Evolutionary conservation across 2,113 vertebrate genomes (phyloP).

Genomic region (Acinonyx jubatus): DNA sequence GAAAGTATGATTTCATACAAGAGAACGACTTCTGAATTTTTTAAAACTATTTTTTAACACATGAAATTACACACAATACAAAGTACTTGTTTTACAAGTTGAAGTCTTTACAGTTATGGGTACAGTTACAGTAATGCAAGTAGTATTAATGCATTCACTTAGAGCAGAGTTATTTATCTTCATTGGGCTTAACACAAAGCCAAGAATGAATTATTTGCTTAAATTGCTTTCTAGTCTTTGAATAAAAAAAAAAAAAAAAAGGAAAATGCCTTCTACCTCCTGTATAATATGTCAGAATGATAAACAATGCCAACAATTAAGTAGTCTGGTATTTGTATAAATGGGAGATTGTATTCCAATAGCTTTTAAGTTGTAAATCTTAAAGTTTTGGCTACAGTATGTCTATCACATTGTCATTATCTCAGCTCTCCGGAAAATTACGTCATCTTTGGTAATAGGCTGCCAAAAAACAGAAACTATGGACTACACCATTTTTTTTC

Average conservation of each 20-base stretch:
- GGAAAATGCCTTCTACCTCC: conserved; percentile 47
- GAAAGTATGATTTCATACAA: conserved; percentile 55
- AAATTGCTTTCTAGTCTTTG: conserved; percentile 52
- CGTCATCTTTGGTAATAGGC: conserved; percentile 66
- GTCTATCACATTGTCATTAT: conserved; percentile 59
- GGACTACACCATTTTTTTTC: conserved; percentile 73
- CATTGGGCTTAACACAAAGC: conserved; percentile 51
- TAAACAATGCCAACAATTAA: conserved; percentile 56
- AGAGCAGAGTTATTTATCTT: conserved; percentile 51
- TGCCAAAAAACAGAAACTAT: conserved; percentile 72
- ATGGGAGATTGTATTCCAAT: conserved; percentile 39
- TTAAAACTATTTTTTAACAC: conserved; percentile 54
- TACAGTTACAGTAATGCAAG: conserved; percentile 57
- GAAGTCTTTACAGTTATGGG: conserved; percentile 64
- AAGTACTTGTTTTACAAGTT: not conserved
- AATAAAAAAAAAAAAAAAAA: conserved; percentile 36
- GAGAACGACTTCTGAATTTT: conserved; percentile 54
- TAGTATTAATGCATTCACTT: conserved; percentile 54
- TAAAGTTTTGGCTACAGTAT: conserved; percentile 35
- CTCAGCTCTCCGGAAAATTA: conserved; percentile 71
- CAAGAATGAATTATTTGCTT: conserved; percentile 54
- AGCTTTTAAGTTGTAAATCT: conserved; percentile 51
- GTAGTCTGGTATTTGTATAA: conserved; percentile 51
- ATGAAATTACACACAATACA: conserved; percentile 55
- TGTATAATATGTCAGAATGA: conserved; percentile 61